phyloP scores from a whole-genome alignment of 2,113 vertebrate species.

The Phylloscopus trochilus region DNA sequence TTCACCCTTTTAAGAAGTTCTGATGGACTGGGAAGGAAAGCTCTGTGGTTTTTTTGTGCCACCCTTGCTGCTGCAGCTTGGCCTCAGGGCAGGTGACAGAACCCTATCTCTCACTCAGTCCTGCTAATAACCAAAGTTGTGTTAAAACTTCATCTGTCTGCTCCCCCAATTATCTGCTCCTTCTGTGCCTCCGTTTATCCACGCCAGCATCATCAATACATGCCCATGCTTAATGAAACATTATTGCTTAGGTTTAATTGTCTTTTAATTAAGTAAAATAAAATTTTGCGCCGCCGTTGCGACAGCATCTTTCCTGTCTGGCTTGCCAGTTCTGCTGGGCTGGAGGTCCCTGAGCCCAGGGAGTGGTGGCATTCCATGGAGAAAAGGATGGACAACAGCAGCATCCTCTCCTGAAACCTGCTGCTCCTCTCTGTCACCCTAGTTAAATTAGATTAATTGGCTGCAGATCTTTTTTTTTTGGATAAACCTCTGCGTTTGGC shows the following conservation, averaged over 20 bases:
- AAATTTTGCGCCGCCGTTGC: background rate
- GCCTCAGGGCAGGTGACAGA: background rate
- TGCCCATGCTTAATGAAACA: background rate
- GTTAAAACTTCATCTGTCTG: background rate
- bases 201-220: background rate
- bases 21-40: background rate
- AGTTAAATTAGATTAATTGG: background rate
- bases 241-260: conserved; percentile 10
- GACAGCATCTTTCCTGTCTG: background rate
- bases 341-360: background rate
- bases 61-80: background rate
- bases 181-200: background rate
- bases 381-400: background rate
- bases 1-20: background rate
- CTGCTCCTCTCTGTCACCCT: background rate
- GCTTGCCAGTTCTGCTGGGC: background rate
- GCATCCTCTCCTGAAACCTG: background rate
- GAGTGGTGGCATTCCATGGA: rapidly evolving
- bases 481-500: rapidly evolving
- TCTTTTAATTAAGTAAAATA: conserved; percentile 19
- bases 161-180: background rate
- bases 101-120: rapidly evolving
- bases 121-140: background rate
- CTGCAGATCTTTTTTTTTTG: background rate
- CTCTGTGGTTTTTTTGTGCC: rapidly evolving